phyloP scores from a whole-genome alignment of 2,113 vertebrate species.

The Pipra filicauda region DNA sequence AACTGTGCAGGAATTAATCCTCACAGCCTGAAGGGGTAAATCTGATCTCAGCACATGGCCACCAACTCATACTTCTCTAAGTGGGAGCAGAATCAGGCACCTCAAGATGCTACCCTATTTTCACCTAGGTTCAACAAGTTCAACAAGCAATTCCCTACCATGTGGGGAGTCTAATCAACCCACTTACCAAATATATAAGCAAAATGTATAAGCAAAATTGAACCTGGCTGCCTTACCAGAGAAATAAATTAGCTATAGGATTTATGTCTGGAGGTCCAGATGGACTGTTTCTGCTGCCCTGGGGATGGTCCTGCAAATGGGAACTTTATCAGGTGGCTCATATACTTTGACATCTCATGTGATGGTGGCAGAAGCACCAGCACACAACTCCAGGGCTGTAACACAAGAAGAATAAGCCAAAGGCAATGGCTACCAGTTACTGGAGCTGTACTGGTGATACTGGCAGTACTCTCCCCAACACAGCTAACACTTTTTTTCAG shows the following conservation, averaged over 20 bases:
- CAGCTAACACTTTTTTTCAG: background rate
- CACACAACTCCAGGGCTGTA: background rate
- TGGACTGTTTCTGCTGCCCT: background rate
- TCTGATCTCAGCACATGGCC: background rate
- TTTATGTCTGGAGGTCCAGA: background rate
- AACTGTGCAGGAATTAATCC: background rate
- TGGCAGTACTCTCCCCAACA: background rate
- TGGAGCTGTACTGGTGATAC: background rate
- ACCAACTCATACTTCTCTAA: background rate
- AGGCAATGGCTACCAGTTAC: background rate
- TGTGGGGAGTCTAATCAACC: accelerated
- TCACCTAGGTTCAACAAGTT: background rate
- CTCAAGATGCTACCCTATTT: background rate
- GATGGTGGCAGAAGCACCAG: background rate
- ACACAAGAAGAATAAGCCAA: background rate
- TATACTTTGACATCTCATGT: background rate
- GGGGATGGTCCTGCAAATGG: background rate
- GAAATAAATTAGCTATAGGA: background rate
- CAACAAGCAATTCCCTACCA: background rate
- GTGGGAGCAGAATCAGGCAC: background rate
- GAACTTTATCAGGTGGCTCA: background rate
- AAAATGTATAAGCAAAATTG: background rate
- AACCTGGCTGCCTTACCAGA: background rate
- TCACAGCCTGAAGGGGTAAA: background rate
- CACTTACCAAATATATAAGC: background rate